phyloP scores from a whole-genome alignment of 2,113 vertebrate genomes.

The Antennarius striatus region DNA sequence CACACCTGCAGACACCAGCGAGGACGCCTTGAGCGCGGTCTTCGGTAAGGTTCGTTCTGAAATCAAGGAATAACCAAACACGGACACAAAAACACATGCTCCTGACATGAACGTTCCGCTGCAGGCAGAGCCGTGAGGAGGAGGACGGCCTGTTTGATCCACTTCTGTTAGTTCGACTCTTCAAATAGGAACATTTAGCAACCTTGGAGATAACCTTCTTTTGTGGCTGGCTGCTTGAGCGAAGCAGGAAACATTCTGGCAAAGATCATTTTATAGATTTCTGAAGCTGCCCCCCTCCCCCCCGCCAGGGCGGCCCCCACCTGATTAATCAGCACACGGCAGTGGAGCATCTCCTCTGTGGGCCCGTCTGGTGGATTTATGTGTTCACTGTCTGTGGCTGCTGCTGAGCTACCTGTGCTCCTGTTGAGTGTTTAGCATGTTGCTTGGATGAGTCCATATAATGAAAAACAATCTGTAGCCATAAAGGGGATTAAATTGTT shows the following conservation, averaged over 20 bases:
- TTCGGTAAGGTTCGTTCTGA: slow-evolving; percentile 45
- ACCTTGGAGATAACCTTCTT: slow-evolving; percentile 9
- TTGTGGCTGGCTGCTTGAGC: slow-evolving; percentile 9
- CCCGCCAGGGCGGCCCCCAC: slow-evolving; percentile 18
- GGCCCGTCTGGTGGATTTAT: slow-evolving; percentile 33
- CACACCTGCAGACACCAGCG: slow-evolving; percentile 60
- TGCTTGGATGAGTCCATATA: slow-evolving; percentile 1
- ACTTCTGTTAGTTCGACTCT: slow-evolving; percentile 1
- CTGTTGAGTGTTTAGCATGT: slow-evolving; percentile 13
- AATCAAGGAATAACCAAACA: slow-evolving; percentile 57
- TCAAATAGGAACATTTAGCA: slow-evolving; percentile 24
- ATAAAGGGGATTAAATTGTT: slow-evolving; percentile 2
- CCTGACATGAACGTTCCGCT: slow-evolving; percentile 31
- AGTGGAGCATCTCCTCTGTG: slow-evolving; percentile 10
- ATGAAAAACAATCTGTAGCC: neutral
- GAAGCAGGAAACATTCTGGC: neutral
- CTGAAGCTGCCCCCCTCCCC: slow-evolving; percentile 20
- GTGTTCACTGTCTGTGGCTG: slow-evolving; percentile 26
- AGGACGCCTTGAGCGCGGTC: slow-evolving; percentile 50
- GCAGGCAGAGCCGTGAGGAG: slow-evolving; percentile 36
- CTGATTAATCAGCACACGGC: slow-evolving; percentile 28
- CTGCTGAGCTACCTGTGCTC: slow-evolving; percentile 15
- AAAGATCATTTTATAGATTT: neutral
- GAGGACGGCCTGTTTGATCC: slow-evolving; percentile 13
- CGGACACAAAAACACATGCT: slow-evolving; percentile 33